These are phyloP conservation scores for Channa striata DNA, from an alignment of 2,797 vertebrate species.

Conservation along the genomic window DNA sequence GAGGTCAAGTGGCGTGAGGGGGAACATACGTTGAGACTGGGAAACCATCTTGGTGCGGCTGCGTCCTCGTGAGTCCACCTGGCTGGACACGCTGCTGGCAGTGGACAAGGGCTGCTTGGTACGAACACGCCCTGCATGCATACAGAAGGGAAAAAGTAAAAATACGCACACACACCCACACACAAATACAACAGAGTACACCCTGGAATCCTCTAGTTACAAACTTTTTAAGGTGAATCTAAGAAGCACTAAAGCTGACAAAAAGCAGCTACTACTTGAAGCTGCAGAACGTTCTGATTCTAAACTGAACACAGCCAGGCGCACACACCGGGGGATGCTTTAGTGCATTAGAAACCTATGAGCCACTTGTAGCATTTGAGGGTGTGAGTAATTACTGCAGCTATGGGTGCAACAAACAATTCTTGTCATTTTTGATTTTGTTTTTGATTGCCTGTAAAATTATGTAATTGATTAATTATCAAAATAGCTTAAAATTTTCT, in stretches of 20 bases:
- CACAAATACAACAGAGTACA: neutral
- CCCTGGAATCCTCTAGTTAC: conserved; percentile 2
- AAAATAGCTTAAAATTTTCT: neutral
- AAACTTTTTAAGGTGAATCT: conserved; percentile 15
- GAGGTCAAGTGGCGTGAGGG: neutral
- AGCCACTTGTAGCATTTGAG: neutral
- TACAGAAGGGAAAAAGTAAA: conserved; percentile 7
- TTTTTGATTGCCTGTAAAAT: neutral
- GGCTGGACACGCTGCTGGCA: conserved; percentile 82
- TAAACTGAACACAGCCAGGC: conserved; percentile 28
- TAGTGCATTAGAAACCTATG: conserved; percentile 27
- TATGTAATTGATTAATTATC: neutral
- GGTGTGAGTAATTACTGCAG: neutral
- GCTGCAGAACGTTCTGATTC: conserved; percentile 14
- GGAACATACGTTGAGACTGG: conserved; percentile 96
- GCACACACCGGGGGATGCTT: conserved; percentile 55
- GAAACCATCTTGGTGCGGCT: conserved; percentile 97
- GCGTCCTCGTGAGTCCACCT: conserved; percentile 95
- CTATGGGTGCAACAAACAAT: neutral
- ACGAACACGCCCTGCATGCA: conserved; percentile 88
- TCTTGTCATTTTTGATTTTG: neutral
- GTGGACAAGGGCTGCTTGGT: conserved; percentile 90
- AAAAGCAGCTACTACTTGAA: conserved; percentile 43
- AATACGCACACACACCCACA: conserved; percentile 7
- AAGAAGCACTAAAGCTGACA: conserved; percentile 27